These are phyloP conservation scores for Drosophila paramelanica DNA, from an alignment of 2,888 invertebrate genomes.

Conservation along the genomic window DNA sequence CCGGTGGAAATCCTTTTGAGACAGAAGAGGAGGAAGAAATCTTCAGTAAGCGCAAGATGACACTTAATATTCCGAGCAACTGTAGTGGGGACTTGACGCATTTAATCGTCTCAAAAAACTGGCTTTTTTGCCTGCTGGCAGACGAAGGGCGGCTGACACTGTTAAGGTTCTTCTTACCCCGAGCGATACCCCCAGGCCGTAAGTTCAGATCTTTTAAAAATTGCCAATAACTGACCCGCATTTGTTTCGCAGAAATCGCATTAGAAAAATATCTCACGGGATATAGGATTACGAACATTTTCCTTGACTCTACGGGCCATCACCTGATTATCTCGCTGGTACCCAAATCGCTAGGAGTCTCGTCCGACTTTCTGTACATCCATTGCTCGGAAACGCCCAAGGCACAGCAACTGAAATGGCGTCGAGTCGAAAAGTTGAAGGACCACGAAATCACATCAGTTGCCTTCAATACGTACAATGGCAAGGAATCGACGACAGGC, in stretches of 20 bases:
- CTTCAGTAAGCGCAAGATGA: constrained; percentile 93
- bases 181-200: constrained; percentile 92
- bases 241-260: constrained; percentile 71
- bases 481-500: constrained; percentile 90
- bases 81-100: constrained; percentile 88
- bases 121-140: constrained; percentile 93
- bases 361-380: constrained; percentile 92
- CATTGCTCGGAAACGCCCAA: constrained; percentile 83
- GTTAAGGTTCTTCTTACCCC: constrained; percentile 92
- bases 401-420: constrained; percentile 90
- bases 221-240: too few relatives aligned
- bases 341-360: constrained; percentile 85
- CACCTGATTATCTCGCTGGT: constrained; percentile 91
- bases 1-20: constrained; percentile 65
- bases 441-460: constrained; percentile 94
- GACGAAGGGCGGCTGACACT: constrained; percentile 88
- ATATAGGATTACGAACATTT: constrained; percentile 81
- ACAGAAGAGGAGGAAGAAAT: constrained; percentile 88
- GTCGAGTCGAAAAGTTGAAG: constrained; percentile 86
- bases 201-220: constrained; percentile 41
- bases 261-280: constrained; percentile 83
- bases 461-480: constrained; percentile 93
- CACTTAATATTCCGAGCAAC: constrained; percentile 90
- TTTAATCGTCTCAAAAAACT: constrained; percentile 92
- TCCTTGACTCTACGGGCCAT: constrained; percentile 93